These are phyloP conservation scores for Phthorimaea operculella DNA, from an alignment of 1,140 invertebrate species.

Conservation along the genomic window DNA sequence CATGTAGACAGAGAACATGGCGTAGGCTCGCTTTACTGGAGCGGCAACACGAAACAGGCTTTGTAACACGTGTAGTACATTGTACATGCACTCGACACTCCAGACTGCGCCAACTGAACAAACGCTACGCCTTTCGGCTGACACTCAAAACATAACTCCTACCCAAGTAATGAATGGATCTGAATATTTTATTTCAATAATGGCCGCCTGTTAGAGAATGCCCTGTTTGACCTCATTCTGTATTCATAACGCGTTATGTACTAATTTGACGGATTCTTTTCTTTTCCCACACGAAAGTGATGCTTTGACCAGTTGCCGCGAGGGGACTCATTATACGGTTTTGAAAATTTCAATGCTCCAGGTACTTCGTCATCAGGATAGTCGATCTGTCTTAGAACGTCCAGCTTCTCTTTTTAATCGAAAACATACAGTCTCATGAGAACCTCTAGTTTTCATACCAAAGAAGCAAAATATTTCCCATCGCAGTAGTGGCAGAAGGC, in stretches of 20 bases:
- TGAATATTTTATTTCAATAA: slow-evolving; percentile 64
- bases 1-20: no score
- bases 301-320: slow-evolving; percentile 29
- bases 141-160: slow-evolving; percentile 37
- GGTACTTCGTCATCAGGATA: no score
- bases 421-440: no score
- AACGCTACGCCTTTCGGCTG: slow-evolving; percentile 54
- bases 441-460: no score
- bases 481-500: no score
- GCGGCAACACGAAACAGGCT: slow-evolving; percentile 17
- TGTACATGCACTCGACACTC: slow-evolving; percentile 13
- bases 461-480: no score
- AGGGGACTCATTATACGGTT: slow-evolving; percentile 6
- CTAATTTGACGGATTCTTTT: slow-evolving; percentile 46
- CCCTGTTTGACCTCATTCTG: slow-evolving; percentile 61
- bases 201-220: slow-evolving; percentile 50
- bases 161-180: slow-evolving; percentile 54
- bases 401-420: no score
- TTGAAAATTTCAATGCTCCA: background rate
- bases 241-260: slow-evolving; percentile 62
- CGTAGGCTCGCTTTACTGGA: background rate
- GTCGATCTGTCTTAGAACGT: no score
- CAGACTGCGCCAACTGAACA: slow-evolving; percentile 47
- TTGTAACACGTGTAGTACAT: slow-evolving; percentile 19
- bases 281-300: slow-evolving; percentile 34